Evolutionary conservation across 2,797 vertebrate genomes (phyloP), one percentile per base, ranked within the genome.

Genomic region (Siniperca obscura): DNA sequence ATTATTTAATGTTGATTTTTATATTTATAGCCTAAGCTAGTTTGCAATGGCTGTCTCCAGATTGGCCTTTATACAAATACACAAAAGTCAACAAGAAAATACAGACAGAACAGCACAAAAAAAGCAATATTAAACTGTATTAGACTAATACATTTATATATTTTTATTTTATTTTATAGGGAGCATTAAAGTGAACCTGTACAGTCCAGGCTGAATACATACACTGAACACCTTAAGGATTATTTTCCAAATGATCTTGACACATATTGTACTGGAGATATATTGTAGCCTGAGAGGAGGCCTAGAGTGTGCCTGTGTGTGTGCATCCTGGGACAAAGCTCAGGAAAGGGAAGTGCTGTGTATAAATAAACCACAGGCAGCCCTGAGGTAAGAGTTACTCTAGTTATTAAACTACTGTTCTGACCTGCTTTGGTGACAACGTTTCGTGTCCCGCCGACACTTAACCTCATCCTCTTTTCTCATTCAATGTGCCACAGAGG

Each of bases 271-370:
- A 21, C 61, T 53, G 25, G 22, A 48, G 16, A 48, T 50, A 46
- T 22, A 52, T 25, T 40, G 50, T 19, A 56, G 16, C 38, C 25
- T 42, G 30, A 55, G 22, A 80, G 88, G 86, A 86, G 10, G 40
- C 11, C 10, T 12, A 85, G 16, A 25, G 34, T 25, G 46, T 34
- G 67, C 55, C 40, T 56, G 7, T 64, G 17, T 34, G 57, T 12
- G 38, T 25, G 16, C 0, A 1, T 56, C 7, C 30, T 48, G 17
- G 46, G 22, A 46, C 62, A 44, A 40, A 74, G 67, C 36, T 81
- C 79, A 92, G 93, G 92, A 94, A 93, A 86, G 53, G 91, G 91
- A 94, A 93, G 70, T 19, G 4, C 56, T 62, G 70, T 68, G 52
- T 67, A 44, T 88, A 88, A 91, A 90, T 78, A 90, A 74, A 82